phyloP scores from a whole-genome alignment of 2,888 invertebrate genomes.

The Lasioglossum vierecki region DNA sequence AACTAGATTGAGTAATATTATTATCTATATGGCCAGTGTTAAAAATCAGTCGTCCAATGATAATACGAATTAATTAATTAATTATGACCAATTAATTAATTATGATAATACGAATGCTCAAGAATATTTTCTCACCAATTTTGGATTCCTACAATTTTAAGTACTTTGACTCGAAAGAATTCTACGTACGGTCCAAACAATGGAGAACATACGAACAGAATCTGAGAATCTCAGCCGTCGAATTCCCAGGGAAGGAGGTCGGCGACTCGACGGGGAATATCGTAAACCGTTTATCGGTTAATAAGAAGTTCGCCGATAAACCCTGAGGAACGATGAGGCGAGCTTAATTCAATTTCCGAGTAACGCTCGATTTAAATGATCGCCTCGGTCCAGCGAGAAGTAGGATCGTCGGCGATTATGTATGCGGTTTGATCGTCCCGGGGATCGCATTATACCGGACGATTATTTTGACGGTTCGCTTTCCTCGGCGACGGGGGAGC shows the following conservation, averaged over 20 bases:
- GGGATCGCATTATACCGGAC: conserved; percentile 35
- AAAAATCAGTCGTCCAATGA: too few species aligned
- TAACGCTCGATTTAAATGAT: conserved; percentile 25
- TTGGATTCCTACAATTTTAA: too few species aligned
- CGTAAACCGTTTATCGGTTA: conserved; percentile 19
- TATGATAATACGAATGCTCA: too few species aligned
- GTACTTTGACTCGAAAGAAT: too few species aligned
- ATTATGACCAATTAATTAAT: too few species aligned
- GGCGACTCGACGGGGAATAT: background rate
- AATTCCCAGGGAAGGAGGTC: background rate
- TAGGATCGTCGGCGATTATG: conserved; percentile 11
- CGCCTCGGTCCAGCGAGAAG: background rate
- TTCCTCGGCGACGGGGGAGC: conserved; percentile 29
- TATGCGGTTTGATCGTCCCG: conserved; percentile 38
- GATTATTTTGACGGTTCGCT: conserved; percentile 64
- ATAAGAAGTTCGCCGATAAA: conserved; percentile 2
- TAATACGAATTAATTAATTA: too few species aligned
- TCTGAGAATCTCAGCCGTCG: background rate
- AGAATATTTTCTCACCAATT: too few species aligned
- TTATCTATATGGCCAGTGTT: too few species aligned
- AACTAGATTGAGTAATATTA: too few species aligned
- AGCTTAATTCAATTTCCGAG: conserved; percentile 38
- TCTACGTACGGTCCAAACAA: too few species aligned
- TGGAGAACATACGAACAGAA: background rate
- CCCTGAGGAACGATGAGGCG: too few species aligned